Conservation (phyloP, 2,888 invertebrate genomes). For the Schizaphis graminum region DNA sequence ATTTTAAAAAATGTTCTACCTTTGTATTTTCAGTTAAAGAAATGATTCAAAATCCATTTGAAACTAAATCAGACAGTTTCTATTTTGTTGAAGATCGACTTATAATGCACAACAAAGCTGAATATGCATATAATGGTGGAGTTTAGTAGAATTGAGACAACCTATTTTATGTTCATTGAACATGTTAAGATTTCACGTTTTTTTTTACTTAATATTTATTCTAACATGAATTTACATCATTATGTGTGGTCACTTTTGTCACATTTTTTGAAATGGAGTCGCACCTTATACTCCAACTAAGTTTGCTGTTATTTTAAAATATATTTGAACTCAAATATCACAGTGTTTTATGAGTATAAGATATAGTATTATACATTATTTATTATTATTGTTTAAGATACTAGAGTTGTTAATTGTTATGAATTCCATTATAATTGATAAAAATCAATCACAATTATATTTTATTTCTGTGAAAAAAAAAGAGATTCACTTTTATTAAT, state of each 20-base stretch:
- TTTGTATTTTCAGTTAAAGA: slow-evolving; percentile 83
- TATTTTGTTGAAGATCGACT: slow-evolving; percentile 97
- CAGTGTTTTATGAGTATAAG: slow-evolving; percentile 16
- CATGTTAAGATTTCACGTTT: slow-evolving; percentile 6
- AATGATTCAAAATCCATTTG: slow-evolving; percentile 96
- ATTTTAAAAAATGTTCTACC: background rate
- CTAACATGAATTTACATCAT: slow-evolving; percentile 35
- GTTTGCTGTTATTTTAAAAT: slow-evolving; percentile 6
- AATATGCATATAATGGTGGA: slow-evolving; percentile 94
- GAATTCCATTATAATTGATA: background rate
- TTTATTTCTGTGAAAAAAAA: slow-evolving; percentile 33
- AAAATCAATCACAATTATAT: background rate
- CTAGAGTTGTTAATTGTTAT: slow-evolving; percentile 49
- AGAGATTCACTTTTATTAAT: background rate
- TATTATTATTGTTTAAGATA: slow-evolving; percentile 36
- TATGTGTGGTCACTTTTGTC: slow-evolving; percentile 20
- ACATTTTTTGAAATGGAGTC: background rate
- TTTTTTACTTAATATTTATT: background rate
- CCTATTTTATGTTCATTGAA: background rate
- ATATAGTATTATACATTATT: slow-evolving; percentile 4
- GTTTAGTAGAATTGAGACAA: slow-evolving; percentile 11
- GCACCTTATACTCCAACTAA: background rate
- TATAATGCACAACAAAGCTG: slow-evolving; percentile 99
- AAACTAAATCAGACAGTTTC: slow-evolving; percentile 98
- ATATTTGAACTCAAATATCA: slow-evolving; percentile 8